Conservation (phyloP, 2,113 vertebrate species). For the Mystacornis crossleyi region DNA sequence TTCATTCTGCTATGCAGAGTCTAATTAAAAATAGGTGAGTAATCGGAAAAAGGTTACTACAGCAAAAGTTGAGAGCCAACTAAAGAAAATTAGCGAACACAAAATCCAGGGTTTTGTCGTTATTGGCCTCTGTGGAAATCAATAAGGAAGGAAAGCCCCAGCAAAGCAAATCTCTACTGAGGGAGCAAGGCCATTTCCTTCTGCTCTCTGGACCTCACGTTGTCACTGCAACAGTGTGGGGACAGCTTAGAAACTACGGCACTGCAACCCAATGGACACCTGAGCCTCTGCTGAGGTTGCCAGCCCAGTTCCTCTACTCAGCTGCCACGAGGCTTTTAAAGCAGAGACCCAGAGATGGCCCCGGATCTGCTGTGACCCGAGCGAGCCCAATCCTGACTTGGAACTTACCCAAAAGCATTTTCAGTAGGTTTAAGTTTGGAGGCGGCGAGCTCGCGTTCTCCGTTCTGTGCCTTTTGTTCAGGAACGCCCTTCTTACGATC, state of each 20-base stretch:
- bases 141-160: background rate
- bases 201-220: background rate
- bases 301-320: background rate
- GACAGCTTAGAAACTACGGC: background rate
- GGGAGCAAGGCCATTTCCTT: background rate
- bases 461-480: slow-evolving; percentile 86
- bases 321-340: background rate
- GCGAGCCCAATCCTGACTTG: background rate
- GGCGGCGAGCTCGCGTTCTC: slow-evolving; percentile 79
- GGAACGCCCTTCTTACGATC: slow-evolving; percentile 76
- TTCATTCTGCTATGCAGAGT: background rate
- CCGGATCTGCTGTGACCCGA: background rate
- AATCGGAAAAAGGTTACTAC: background rate
- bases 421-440: slow-evolving; percentile 88
- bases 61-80: background rate
- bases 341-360: background rate
- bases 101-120: background rate
- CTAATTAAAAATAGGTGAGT: background rate
- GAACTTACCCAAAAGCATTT: slow-evolving; percentile 86
- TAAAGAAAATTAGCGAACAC: background rate
- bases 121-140: background rate
- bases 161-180: background rate
- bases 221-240: background rate
- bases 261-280: rapidly evolving
- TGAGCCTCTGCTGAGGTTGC: background rate